A percentile compares a stretch with the other conserved stretches of the same genome.
Conservation (phyloP, 2,113 vertebrate genomes). For the Dicaeum eximium region DNA sequence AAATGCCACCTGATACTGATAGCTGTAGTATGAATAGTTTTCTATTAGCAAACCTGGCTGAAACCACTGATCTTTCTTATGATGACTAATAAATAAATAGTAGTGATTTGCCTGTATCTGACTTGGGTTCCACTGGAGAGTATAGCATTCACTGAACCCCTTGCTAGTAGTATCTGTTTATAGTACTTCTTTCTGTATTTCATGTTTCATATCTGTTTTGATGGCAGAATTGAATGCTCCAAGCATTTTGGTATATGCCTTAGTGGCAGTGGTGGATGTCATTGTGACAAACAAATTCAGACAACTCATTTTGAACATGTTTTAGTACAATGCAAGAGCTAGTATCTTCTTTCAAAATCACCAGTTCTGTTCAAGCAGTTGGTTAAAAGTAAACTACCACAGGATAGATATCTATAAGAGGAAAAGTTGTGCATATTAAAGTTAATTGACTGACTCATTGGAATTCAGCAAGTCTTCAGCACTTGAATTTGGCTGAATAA, state of each 20-base stretch:
- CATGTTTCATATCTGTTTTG: neutral
- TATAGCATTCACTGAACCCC: neutral
- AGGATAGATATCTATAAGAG: neutral
- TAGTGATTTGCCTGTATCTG: neutral
- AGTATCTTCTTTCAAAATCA: neutral
- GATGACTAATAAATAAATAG: neutral
- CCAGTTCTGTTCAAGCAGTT: neutral
- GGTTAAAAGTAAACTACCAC: neutral
- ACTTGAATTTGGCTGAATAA: neutral
- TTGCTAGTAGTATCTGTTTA: neutral
- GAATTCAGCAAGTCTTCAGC: neutral
- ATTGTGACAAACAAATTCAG: neutral
- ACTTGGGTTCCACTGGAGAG: neutral
- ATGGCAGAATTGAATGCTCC: neutral
- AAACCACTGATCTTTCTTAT: neutral
- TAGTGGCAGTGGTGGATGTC: neutral
- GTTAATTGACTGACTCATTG: neutral
- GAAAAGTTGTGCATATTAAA: neutral
- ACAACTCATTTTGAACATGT: neutral
- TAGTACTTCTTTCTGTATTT: neutral
- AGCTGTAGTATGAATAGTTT: neutral
- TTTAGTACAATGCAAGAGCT: neutral
- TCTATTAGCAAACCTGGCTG: neutral
- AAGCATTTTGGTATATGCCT: neutral
- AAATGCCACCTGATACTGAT: neutral